Evolutionary conservation across 2,113 vertebrate species (phyloP).

Genomic region (Notechis scutatus): DNA sequence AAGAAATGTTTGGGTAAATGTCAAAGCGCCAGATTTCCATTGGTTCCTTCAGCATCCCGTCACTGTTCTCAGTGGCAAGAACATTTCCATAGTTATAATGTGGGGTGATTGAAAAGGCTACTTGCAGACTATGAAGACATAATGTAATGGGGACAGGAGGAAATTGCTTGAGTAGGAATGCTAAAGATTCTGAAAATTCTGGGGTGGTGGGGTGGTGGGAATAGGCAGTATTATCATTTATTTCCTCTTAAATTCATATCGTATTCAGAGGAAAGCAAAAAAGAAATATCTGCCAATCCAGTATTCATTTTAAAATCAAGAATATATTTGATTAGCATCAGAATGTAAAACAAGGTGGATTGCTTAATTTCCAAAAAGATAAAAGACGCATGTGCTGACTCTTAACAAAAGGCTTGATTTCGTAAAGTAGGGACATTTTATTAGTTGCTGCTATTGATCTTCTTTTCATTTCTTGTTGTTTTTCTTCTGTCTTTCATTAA

Average conservation of each 20-base stretch:
- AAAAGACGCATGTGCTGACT: constrained; percentile 15
- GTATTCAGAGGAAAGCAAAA: not conserved
- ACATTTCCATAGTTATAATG: not conserved
- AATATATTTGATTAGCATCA: constrained; percentile 2
- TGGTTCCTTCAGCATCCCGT: not conserved
- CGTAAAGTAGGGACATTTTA: constrained; percentile 19
- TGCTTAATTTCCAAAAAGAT: not conserved
- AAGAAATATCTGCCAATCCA: not conserved
- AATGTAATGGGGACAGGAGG: not conserved
- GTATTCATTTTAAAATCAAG: not conserved
- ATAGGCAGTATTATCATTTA: not conserved
- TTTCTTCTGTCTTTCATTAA: not conserved
- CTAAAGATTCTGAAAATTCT: not conserved
- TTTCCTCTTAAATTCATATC: not conserved
- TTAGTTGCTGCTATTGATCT: constrained; percentile 6
- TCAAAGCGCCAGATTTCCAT: not conserved
- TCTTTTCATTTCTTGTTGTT: not conserved
- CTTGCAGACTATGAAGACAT: not conserved
- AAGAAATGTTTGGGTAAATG: not conserved
- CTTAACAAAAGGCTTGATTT: constrained; percentile 21
- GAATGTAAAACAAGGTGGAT: constrained; percentile 1
- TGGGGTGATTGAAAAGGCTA: not conserved
- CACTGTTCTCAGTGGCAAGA: not conserved
- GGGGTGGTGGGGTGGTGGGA: too few relatives aligned
- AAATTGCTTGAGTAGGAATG: not conserved